Base-by-base conservation (phyloP, 2,113 vertebrate genomes). In the Neomonachus schauinslandi region DNA sequence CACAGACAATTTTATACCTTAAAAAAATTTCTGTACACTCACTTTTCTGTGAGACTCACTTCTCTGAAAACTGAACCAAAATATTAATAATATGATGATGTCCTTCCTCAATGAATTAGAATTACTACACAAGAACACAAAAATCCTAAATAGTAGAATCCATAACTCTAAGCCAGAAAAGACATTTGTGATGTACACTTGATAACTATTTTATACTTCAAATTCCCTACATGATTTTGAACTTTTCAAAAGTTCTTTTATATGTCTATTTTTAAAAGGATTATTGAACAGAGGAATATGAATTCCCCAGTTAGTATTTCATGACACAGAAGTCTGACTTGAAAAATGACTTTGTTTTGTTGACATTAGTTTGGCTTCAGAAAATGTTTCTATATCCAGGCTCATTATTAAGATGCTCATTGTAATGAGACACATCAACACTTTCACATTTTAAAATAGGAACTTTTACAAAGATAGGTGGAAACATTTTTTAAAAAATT, bases 331-430 rank as follows among this genome's bases (percentile, higher is more conserved):
- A 92, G 18, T 67, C 10, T 74, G 51, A 87, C 53, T 51, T 65
- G 84, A 81, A 85, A 80, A 80, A 22, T 39, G 24, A 89, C 18
- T 86, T 79, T 57, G 36, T 77, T 85, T 69, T 90, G 42, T 21
- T 61, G 22, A 84, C 39, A 72, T 84, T 65, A 69, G 59, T 74
- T 92, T 94, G 71, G 33, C 19, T 94, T 93, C 46, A 93, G 53
- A 57, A 82, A 63, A 76, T 55, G 33, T 51, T 55, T 87, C 28
- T 33, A 49, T 31, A 36, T 36, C 7, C 31, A 92, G 42, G 33
- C 26, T 72, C 5, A 21, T 28, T 51, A 28, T 28, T 55, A 91
- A 85, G 65, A 79, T 24, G 6, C 21, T 74, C 39, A 15, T 65
- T 42, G 39, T 81, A 74, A 51, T 61, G 4, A 94, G 8, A 61